These are phyloP conservation scores for Pogonophryne albipinna DNA, from an alignment of 2,797 vertebrate genomes.

Conservation along the genomic window DNA sequence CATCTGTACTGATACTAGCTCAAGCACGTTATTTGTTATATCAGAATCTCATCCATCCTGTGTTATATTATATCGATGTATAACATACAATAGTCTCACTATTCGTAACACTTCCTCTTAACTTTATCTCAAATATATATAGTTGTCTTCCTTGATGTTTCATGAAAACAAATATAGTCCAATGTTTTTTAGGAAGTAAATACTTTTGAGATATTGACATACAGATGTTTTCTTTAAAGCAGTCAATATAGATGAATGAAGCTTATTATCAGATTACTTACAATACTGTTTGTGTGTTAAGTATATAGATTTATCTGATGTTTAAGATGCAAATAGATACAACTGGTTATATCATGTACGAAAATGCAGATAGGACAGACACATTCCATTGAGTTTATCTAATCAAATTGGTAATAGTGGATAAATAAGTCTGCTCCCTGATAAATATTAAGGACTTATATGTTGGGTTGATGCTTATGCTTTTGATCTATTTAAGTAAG, in stretches of 20 bases:
- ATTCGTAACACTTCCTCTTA: not conserved
- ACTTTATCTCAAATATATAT: not conserved
- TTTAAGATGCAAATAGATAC: constrained; percentile 1
- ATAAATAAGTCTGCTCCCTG: not conserved
- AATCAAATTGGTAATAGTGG: not conserved
- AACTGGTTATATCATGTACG: not conserved
- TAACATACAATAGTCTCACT: not conserved
- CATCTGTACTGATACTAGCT: too few relatives aligned
- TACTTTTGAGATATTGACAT: not conserved
- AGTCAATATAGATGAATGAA: constrained; percentile 3
- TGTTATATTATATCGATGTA: not conserved
- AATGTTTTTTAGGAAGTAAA: not conserved
- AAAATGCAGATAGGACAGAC: not conserved
- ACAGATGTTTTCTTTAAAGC: not conserved
- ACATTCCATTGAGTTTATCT: not conserved
- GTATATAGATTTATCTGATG: constrained; percentile 1
- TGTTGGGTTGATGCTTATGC: too few relatives aligned
- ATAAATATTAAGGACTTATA: not conserved
- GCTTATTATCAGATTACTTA: not conserved
- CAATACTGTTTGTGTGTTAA: not conserved
- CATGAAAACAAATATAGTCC: not conserved
- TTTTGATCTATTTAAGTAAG: too few relatives aligned
- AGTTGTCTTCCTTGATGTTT: not conserved
- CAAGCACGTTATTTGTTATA: too few relatives aligned
- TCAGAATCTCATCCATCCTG: not conserved